Percentiles rank a stretch among this genome's conserved stretches.
Conservation (phyloP, 2,797 vertebrate genomes). For the Cichlasoma orientale region DNA sequence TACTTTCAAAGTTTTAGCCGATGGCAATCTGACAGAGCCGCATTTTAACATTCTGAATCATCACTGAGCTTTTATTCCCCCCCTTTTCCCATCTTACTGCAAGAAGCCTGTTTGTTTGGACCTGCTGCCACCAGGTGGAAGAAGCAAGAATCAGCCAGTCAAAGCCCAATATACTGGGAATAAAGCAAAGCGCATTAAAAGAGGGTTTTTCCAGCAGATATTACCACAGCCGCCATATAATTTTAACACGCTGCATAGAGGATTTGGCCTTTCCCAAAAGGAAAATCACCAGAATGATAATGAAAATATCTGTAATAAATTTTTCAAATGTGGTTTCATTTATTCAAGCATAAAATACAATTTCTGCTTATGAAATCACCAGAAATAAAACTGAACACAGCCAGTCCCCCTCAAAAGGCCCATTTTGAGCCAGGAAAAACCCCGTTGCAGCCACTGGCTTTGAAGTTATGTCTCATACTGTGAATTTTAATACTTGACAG, state of each 20-base stretch:
- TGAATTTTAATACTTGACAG: neutral
- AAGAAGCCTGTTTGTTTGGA: constrained; percentile 25
- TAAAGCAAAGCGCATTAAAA: neutral
- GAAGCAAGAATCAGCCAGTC: constrained; percentile 2
- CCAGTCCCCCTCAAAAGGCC: neutral
- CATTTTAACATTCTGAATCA: neutral
- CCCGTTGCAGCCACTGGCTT: neutral
- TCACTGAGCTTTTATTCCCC: neutral
- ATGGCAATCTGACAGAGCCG: neutral
- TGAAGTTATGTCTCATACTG: neutral
- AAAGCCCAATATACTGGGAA: neutral
- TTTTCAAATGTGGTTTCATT: neutral
- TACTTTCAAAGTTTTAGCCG: neutral
- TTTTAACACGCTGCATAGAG: neutral
- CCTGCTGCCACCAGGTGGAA: constrained; percentile 77
- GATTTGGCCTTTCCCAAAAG: neutral
- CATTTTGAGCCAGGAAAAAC: neutral
- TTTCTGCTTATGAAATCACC: neutral
- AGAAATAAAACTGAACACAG: neutral
- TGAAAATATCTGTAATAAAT: neutral
- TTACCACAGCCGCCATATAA: neutral
- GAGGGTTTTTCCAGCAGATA: neutral
- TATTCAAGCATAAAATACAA: neutral
- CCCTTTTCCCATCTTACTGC: neutral
- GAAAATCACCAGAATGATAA: neutral